These are phyloP conservation scores for Rhopilema esculentum DNA, from an alignment of 30 jellyfish, hydroid and myxozoan genomes.

Conservation along the genomic window DNA sequence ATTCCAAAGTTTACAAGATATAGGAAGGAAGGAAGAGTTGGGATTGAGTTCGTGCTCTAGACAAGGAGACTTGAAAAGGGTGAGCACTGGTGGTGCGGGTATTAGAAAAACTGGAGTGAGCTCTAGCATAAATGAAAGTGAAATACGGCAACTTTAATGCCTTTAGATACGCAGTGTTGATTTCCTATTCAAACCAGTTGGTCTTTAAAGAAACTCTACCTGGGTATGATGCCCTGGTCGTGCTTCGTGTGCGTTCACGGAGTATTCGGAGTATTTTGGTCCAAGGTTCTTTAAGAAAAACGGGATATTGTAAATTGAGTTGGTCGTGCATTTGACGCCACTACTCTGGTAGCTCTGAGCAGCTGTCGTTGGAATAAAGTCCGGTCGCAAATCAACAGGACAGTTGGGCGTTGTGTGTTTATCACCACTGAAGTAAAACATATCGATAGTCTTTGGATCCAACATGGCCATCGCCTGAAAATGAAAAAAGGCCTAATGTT, in stretches of 20 bases:
- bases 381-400: constrained; percentile 89
- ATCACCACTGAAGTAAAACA: constrained; percentile 94
- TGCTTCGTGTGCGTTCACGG: constrained; percentile 99
- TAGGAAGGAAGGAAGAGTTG: no score
- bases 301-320: constrained; percentile 88
- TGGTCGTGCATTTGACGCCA: constrained; percentile 73
- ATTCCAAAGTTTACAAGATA: no score
- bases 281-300: constrained; percentile 93
- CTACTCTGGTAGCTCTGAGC: constrained; percentile 92
- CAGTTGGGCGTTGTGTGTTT: constrained; percentile 96
- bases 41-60: no score
- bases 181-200: no score
- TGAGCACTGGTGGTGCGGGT: no score
- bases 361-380: constrained; percentile 92
- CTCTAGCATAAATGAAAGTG: no score
- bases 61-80: no score
- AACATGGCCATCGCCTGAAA: constrained; percentile 91
- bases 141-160: no score
- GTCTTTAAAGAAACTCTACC: constrained; percentile 41
- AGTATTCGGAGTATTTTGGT: constrained; percentile 93
- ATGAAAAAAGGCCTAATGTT: background rate
- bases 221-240: constrained; percentile 99
- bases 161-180: no score
- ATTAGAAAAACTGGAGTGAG: no score
- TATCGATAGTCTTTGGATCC: constrained; percentile 93